Evolutionary conservation across 2,888 invertebrate species (phyloP).

Genomic region (Hyppa rectilinea): DNA sequence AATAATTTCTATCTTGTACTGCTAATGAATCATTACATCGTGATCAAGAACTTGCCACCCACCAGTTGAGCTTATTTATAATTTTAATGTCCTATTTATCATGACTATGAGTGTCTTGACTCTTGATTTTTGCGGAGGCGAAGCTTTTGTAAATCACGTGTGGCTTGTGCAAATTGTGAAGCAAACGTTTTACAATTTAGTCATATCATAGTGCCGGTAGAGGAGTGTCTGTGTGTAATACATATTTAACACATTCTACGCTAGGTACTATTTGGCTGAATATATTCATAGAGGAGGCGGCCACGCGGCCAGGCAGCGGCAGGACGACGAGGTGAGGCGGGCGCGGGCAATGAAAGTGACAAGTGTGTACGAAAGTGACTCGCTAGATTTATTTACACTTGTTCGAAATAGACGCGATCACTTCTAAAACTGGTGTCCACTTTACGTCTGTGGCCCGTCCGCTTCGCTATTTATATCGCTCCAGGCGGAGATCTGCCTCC

Average conservation of each 20-base stretch:
- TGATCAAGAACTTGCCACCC: slow-evolving; percentile 41
- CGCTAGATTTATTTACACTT: slow-evolving; percentile 89
- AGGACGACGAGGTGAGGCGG: slow-evolving; percentile 75
- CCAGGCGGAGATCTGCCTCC: slow-evolving; percentile 83
- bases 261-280: slow-evolving; percentile 19
- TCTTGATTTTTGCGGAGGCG: slow-evolving; percentile 15
- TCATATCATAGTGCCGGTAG: slow-evolving; percentile 4
- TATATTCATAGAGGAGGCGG: slow-evolving; percentile 38
- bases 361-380: slow-evolving; percentile 86
- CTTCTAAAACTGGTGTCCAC: slow-evolving; percentile 88
- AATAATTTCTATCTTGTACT: slow-evolving; percentile 28
- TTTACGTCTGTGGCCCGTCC: slow-evolving; percentile 82
- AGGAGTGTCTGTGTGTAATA: slow-evolving; percentile 29
- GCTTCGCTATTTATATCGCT: slow-evolving; percentile 86
- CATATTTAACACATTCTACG: slow-evolving; percentile 29
- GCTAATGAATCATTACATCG: slow-evolving; percentile 44
- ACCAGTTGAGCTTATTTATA: slow-evolving; percentile 37
- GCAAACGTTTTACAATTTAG: slow-evolving; percentile 23
- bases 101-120: slow-evolving; percentile 19
- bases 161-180: slow-evolving; percentile 23
- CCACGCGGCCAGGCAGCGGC: slow-evolving; percentile 51
- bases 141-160: slow-evolving; percentile 6
- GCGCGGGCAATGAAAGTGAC: slow-evolving; percentile 85
- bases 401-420: slow-evolving; percentile 86
- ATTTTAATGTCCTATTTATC: slow-evolving; percentile 32